These are phyloP conservation scores for Pocillopora grandis DNA, from an alignment of 92 coral and sea anemone genomes.

Conservation along the genomic window DNA sequence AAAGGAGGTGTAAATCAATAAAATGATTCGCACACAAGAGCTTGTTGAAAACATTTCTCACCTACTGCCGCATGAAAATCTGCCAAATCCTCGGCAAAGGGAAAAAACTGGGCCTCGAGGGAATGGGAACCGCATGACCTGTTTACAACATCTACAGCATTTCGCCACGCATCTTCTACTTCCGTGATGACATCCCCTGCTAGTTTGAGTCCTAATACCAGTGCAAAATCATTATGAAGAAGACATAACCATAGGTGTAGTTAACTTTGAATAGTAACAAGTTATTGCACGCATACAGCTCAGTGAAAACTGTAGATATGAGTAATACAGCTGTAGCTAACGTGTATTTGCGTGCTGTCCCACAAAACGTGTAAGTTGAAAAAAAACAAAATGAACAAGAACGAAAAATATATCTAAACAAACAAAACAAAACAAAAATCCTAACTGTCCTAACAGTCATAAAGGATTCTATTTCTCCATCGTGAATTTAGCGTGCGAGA, in stretches of 20 bases:
- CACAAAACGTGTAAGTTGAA: no score
- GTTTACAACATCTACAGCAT: conserved; percentile 13
- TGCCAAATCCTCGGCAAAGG: not conserved
- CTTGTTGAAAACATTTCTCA: not conserved
- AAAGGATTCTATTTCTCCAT: no score
- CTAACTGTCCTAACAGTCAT: no score
- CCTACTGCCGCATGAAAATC: not conserved
- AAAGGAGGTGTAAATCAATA: no score
- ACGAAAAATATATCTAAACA: no score
- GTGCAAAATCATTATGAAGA: no score
- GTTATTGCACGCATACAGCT: not conserved
- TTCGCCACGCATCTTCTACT: conserved; percentile 6
- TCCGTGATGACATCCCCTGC: conserved; percentile 21
- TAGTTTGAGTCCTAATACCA: conserved; percentile 8
- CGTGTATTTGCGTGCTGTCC: no score
- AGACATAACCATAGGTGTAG: not conserved
- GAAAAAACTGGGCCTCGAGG: not conserved
- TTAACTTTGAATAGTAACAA: not conserved
- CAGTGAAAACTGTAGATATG: no score
- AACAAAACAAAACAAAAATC: no score
- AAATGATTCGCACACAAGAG: no score
- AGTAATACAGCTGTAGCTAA: no score
- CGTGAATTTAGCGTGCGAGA: not conserved
- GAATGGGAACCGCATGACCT: not conserved
- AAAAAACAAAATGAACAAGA: no score